These are phyloP conservation scores for Noctuana brunneofusca DNA, from an alignment of 2,888 invertebrate genomes.

Conservation along the genomic window DNA sequence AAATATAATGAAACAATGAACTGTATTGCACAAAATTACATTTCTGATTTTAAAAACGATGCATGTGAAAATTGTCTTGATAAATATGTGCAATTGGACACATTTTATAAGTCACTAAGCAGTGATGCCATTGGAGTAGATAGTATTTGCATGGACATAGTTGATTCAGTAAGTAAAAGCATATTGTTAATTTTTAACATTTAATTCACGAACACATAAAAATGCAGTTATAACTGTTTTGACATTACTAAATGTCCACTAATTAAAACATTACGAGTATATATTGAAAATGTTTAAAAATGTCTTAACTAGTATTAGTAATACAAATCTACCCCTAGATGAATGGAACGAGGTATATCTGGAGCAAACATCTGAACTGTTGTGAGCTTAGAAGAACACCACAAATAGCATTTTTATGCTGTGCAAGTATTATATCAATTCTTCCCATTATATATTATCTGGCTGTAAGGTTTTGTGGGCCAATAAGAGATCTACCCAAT, in stretches of 20 bases:
- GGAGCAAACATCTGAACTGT: conserved; percentile 84
- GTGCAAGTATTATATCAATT: conserved; percentile 75
- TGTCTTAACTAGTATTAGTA: background rate
- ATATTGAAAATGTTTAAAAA: background rate
- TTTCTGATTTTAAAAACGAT: conserved; percentile 51
- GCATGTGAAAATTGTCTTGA: conserved; percentile 82
- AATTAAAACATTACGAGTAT: background rate
- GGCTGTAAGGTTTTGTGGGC: conserved; percentile 75
- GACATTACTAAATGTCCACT: background rate
- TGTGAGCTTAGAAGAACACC: conserved; percentile 80
- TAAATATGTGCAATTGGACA: conserved; percentile 78
- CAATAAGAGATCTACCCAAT: conserved; percentile 72
- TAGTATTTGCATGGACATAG: conserved; percentile 86
- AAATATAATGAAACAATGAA: conserved; percentile 68
- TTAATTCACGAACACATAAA: conserved; percentile 13
- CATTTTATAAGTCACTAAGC: conserved; percentile 82
- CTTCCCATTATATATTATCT: conserved; percentile 83
- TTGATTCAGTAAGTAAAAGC: conserved; percentile 82
- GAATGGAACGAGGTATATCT: conserved; percentile 84
- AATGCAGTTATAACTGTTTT: background rate
- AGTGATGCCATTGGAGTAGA: conserved; percentile 81
- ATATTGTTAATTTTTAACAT: background rate
- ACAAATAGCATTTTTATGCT: conserved; percentile 81
- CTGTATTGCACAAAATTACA: conserved; percentile 63
- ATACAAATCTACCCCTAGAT: conserved; percentile 71